Conservation (phyloP, 2,113 vertebrate genomes). For the Poeciliopsis turrubarensis region DNA sequence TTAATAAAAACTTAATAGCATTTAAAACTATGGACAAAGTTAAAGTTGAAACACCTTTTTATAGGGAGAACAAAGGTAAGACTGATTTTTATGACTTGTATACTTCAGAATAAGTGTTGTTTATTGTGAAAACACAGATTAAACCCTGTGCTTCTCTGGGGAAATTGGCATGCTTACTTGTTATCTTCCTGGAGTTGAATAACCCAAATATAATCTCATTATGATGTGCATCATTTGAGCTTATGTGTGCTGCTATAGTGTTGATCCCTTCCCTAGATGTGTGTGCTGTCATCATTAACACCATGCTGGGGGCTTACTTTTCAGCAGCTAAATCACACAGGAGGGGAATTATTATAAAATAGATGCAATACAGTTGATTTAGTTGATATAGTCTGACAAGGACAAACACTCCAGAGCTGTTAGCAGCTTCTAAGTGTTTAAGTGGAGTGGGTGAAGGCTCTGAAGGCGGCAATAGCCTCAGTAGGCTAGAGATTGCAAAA, state of each 20-base stretch:
- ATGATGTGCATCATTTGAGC: conserved; percentile 11
- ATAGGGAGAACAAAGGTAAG: background rate
- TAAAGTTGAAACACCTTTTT: background rate
- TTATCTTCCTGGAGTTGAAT: conserved; percentile 10
- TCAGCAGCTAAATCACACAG: conserved; percentile 16
- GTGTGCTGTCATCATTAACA: conserved; percentile 43
- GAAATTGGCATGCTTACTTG: conserved; percentile 24
- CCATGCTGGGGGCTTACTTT: conserved; percentile 24
- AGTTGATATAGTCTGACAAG: conserved; percentile 6
- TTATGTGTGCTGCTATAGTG: background rate
- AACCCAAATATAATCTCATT: conserved; percentile 29
- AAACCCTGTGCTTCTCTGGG: conserved; percentile 5
- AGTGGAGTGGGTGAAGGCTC: background rate
- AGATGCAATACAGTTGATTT: conserved; percentile 1
- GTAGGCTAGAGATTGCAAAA: conserved; percentile 14
- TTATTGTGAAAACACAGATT: conserved; percentile 15
- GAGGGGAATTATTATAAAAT: conserved; percentile 35
- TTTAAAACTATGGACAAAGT: background rate
- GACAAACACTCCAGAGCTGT: background rate
- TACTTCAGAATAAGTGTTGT: background rate
- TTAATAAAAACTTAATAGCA: too few relatives aligned
- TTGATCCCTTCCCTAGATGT: conserved; percentile 27
- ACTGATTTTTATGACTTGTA: background rate
- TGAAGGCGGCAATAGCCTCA: conserved; percentile 1
- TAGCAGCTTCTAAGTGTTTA: conserved; percentile 4